Evolutionary conservation across 2,113 vertebrate species (phyloP), one percentile per base, ranked within the genome.

Genomic region (Melanocharis versteri): DNA sequence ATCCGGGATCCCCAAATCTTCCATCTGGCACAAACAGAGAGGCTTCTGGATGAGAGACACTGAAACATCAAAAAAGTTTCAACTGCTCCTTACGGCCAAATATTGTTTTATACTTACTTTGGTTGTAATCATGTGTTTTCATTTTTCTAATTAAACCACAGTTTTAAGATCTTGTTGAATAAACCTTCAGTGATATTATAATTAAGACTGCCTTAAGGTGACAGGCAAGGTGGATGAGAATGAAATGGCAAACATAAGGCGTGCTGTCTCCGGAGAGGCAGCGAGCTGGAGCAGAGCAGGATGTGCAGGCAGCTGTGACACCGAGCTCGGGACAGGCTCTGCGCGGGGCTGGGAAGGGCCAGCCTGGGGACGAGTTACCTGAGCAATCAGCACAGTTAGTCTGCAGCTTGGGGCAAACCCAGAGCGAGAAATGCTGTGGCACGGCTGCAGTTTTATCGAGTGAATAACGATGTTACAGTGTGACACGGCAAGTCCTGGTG

Each of bases 131-230:
- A 1, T 0, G 1, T 73, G 80, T 92, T 94, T 95, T 88, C 42
- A 8, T 73, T 78, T 94, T 92, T 81, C 35, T 60, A 92, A 93
- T 94, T 93, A 95, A 94, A 89, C 69, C 60, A 83, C 56, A 37
- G 28, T 75, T 60, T 83, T 92, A 60, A 92, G 72, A 50, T 68
- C 60, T 75, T 28, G 80, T 81, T 90, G 89, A 86, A 51, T 68
- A 93, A 94, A 70, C 54, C 76, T 81, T 68, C 2, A 14, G 31
- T 24, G 83, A 60, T 16, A 6, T 73, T 87, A 81, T 90, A 93
- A 94, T 92, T 94, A 89, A 92, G 72, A 31, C 64, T 89, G 94
- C 86, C 94, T 94, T 87, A 51, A 89, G 89, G 89, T 89, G 95
- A 75, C 69, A 87, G 80, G 89, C 83, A 26, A 78, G 90, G 94